A percentile compares a stretch with the other conserved stretches of the same genome.
Evolutionary conservation across 2,113 vertebrate genomes (phyloP).

Genomic region (Phoenicopterus ruber): DNA sequence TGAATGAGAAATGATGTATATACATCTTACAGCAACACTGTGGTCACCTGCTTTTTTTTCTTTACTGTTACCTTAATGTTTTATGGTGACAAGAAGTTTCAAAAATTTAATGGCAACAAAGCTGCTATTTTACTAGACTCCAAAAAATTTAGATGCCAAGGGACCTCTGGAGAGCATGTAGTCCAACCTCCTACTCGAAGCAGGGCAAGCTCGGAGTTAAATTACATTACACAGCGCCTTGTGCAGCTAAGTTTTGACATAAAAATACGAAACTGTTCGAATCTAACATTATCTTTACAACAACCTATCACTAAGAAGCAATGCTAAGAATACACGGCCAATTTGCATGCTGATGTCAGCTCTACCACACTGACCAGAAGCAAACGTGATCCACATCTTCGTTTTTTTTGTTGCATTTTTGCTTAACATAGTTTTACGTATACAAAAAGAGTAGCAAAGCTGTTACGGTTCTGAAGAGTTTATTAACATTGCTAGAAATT

Average conservation of each 20-base stretch:
- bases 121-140: background rate
- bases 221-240: background rate
- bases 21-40: background rate
- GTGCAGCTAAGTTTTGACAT: background rate
- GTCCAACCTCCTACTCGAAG: background rate
- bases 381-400: background rate
- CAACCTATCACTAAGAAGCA: background rate
- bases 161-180: background rate
- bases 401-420: background rate
- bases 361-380: background rate
- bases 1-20: background rate
- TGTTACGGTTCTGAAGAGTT: background rate
- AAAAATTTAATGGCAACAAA: background rate
- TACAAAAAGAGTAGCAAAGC: background rate
- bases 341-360: background rate
- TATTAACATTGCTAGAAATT: background rate
- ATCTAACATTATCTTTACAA: background rate
- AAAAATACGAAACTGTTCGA: background rate
- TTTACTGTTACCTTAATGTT: background rate
- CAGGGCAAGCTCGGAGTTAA: background rate
- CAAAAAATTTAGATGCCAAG: background rate
- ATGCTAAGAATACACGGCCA: background rate
- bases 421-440: accelerated
- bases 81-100: background rate
- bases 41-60: background rate